Conservation (phyloP, 2,113 vertebrate genomes). For the Acanthochromis polyacanthus region DNA sequence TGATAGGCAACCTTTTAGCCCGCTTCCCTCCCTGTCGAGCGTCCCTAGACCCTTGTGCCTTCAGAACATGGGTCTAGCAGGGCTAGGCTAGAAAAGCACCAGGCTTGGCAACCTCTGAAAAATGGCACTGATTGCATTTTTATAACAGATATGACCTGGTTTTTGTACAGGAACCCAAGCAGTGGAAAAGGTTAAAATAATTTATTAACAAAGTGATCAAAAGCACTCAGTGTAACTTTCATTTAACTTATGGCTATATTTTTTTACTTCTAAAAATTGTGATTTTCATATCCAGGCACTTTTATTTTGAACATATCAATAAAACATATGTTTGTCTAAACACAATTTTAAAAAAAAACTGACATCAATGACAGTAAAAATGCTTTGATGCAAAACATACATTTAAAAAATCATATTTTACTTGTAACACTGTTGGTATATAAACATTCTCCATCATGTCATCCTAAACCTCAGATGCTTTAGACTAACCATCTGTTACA, state of each 20-base stretch:
- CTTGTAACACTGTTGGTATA: not conserved
- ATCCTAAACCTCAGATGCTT: not conserved
- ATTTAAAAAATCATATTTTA: not conserved
- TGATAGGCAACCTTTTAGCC: too few relatives aligned
- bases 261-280: not conserved
- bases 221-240: not conserved
- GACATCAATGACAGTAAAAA: conserved; percentile 3
- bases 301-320: conserved; percentile 1
- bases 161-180: too few relatives aligned
- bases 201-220: not conserved
- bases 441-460: too few relatives aligned
- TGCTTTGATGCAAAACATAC: conserved; percentile 35
- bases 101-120: too few relatives aligned
- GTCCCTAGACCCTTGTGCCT: too few relatives aligned
- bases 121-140: too few relatives aligned
- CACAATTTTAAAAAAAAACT: not conserved
- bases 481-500: not conserved
- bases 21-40: too few relatives aligned
- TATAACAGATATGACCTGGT: too few relatives aligned
- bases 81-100: too few relatives aligned
- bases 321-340: too few relatives aligned
- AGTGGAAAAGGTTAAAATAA: too few relatives aligned
- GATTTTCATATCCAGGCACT: not conserved
- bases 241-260: not conserved
- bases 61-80: too few relatives aligned